phyloP scores from a whole-genome alignment of 2,888 invertebrate species.

The Octonoba sinensis region DNA sequence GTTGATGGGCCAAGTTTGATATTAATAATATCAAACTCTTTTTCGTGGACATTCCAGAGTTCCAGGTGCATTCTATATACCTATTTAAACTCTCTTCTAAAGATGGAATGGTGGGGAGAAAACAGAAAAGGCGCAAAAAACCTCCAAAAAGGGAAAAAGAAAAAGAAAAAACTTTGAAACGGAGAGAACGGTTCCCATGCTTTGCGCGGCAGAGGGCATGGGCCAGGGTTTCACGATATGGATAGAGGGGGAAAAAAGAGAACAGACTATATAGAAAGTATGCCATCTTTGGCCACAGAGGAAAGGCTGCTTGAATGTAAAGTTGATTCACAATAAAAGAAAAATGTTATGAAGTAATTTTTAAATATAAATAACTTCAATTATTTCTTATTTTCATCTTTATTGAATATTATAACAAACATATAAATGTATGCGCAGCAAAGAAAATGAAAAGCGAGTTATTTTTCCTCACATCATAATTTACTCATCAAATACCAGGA shows the following conservation, averaged over 20 bases:
- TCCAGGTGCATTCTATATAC: slow-evolving; percentile 38
- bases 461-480: too few species aligned
- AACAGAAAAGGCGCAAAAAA: not conserved
- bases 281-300: too few species aligned
- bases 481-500: too few species aligned
- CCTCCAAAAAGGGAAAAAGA: slow-evolving; percentile 6
- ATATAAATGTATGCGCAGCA: too few species aligned
- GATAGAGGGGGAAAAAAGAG: not conserved
- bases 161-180: slow-evolving; percentile 17
- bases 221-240: slow-evolving; percentile 9
- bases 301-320: too few species aligned
- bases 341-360: too few species aligned
- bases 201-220: not conserved
- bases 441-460: too few species aligned
- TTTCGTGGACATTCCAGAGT: slow-evolving; percentile 14
- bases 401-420: too few species aligned
- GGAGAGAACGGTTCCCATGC: slow-evolving; percentile 20
- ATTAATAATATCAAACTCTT: slow-evolving; percentile 1
- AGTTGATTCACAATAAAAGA: too few species aligned
- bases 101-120: slow-evolving; percentile 9
- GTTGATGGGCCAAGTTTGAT: too few species aligned
- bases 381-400: too few species aligned
- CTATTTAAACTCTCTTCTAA: slow-evolving; percentile 28
- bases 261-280: not conserved
- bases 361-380: too few species aligned